Base-by-base conservation (phyloP, 1,140 invertebrate genomes). In the Trachymyrmex septentrionalis region DNA sequence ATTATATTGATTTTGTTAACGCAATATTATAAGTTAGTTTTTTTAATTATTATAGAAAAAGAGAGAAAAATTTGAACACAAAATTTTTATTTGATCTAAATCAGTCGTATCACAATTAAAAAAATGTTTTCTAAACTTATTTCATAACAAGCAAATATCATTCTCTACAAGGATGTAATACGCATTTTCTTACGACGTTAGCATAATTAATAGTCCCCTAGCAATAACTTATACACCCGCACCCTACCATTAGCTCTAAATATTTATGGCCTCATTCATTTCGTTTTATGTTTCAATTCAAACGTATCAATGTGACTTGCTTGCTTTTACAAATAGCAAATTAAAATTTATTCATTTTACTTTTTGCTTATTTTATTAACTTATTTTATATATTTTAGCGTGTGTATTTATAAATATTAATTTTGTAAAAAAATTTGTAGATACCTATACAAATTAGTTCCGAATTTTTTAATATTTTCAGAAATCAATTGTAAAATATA, bases 241-340 rank as follows among this genome's bases (percentile, higher is more conserved):
- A 94, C 94, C 94, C 94, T 94, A 94, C 92, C 93, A 95, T 95
- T 95, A 95, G 92, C 92, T 93, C 91, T 89, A 89, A 91, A 92
- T 94, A 94, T 95, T 95, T 95, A 95, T 93, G 92, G 91, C 91
- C 94, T 94, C 94, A 92, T 95, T 95, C 93, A 93, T 95, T 95
- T 93, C 93, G 87, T 94, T 95, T 95, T 95, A 95, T 95, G 94
- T 95, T 95, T 95, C 93, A 95, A 95, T 95, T 95, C 94, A 94
- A 94, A 94, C 94, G 92, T 93, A 95, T 95, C 94, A 93, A 95
- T 94, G 61, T 24, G 19, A 95, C 93, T 95, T 94, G 93, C 93
- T 94, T 95, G 94, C 95, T 95, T 94, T 66, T 64, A 63, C 12
- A 94, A 93, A 94, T 75, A 38, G 16, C 3, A 38, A 21, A n/a